Evolutionary conservation across 2,113 vertebrate genomes (phyloP).

Genomic region (Hoplias malabaricus): DNA sequence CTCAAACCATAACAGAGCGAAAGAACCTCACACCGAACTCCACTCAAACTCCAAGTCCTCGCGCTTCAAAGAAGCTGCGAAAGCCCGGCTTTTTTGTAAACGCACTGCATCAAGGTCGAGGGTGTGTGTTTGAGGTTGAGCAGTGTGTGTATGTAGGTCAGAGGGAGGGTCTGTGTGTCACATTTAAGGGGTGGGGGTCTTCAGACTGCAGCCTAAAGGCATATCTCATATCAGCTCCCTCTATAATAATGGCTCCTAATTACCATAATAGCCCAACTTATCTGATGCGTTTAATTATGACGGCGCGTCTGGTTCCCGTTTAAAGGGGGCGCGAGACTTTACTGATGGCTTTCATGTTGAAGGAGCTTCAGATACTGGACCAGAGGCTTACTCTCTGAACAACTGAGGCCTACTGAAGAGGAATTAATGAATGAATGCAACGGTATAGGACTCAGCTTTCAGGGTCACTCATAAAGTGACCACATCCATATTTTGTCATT

Average conservation of each 20-base stretch:
- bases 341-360: constrained; percentile 13
- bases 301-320: constrained; percentile 47
- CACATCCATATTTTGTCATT: too few species aligned
- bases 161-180: constrained; percentile 42
- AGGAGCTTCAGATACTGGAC: neutral
- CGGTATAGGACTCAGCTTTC: neutral
- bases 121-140: constrained; percentile 41
- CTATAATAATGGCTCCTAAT: constrained; percentile 57
- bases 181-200: constrained; percentile 18
- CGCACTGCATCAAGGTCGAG: constrained; percentile 22
- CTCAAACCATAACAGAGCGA: neutral
- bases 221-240: constrained; percentile 49
- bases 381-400: neutral
- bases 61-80: neutral
- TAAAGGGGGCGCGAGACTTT: constrained; percentile 35
- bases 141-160: constrained; percentile 44
- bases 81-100: constrained; percentile 18
- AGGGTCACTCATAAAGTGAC: neutral
- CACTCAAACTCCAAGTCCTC: neutral
- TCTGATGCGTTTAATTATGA: constrained; percentile 59
- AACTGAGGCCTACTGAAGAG: neutral
- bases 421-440: neutral
- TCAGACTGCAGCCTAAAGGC: constrained; percentile 44
- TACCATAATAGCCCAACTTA: constrained; percentile 59
- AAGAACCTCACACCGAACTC: neutral